Evolutionary conservation across 2,888 invertebrate species (phyloP).

Genomic region (Horisme vitalbata): DNA sequence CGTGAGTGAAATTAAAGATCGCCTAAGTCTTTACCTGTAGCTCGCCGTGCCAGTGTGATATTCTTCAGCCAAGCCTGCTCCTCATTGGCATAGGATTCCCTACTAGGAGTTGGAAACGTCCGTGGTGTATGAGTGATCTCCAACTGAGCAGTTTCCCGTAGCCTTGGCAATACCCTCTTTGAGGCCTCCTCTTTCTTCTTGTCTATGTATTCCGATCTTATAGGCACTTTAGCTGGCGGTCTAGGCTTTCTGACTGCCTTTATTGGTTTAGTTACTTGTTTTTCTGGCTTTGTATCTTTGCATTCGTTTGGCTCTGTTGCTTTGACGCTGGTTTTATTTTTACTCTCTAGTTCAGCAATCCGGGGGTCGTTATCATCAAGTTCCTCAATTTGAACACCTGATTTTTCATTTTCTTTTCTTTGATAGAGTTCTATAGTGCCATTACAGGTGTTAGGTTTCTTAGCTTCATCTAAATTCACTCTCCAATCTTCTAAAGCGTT

Average conservation of each 20-base stretch:
- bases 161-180: slow-evolving; percentile 75
- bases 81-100: slow-evolving; percentile 87
- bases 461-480: slow-evolving; percentile 38
- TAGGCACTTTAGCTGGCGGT: slow-evolving; percentile 42
- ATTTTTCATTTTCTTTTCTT: slow-evolving; percentile 20
- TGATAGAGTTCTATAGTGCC: slow-evolving; percentile 10
- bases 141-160: slow-evolving; percentile 83
- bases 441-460: slow-evolving; percentile 16
- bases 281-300: slow-evolving; percentile 5
- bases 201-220: slow-evolving; percentile 64
- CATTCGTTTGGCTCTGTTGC: slow-evolving; percentile 6
- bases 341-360: slow-evolving; percentile 11
- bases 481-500: slow-evolving; percentile 86
- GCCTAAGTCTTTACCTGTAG: slow-evolving; percentile 58
- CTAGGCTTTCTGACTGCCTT: slow-evolving; percentile 10
- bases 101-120: slow-evolving; percentile 90
- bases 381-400: slow-evolving; percentile 20
- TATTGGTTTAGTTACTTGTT: slow-evolving; percentile 4
- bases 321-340: slow-evolving; percentile 5
- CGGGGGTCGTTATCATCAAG: slow-evolving; percentile 18
- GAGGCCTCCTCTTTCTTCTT: slow-evolving; percentile 61
- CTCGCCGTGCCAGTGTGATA: slow-evolving; percentile 87
- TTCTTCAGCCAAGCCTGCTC: slow-evolving; percentile 92
- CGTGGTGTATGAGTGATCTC: slow-evolving; percentile 88
- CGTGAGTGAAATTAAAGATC: too few species aligned